phyloP scores from a whole-genome alignment of 2,113 vertebrate species.

The Myotis lucifugus region DNA sequence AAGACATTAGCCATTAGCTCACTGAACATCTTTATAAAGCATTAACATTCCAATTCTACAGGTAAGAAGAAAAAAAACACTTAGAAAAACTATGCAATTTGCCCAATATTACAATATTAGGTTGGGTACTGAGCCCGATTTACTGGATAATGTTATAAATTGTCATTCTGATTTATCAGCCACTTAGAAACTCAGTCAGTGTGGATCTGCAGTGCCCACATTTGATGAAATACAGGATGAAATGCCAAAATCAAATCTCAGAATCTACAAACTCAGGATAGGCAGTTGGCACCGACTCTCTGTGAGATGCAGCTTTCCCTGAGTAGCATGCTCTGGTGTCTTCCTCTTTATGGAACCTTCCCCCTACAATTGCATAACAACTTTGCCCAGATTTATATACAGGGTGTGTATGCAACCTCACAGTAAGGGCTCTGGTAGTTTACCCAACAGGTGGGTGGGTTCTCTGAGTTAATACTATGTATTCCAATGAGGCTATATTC shows the following conservation, averaged over 20 bases:
- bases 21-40: background rate
- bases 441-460: background rate
- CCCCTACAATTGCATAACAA: background rate
- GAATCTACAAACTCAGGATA: background rate
- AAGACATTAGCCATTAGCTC: background rate
- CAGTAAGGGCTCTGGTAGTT: background rate
- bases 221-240: background rate
- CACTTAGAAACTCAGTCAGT: background rate
- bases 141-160: background rate
- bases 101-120: background rate
- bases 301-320: background rate
- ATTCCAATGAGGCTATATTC: background rate
- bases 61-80: background rate
- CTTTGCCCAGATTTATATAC: background rate
- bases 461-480: background rate
- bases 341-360: background rate
- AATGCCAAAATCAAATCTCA: background rate
- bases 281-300: background rate
- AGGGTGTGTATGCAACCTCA: background rate
- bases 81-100: constrained; percentile 1
- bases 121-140: background rate
- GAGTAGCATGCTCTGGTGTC: background rate
- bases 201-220: background rate
- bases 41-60: background rate
- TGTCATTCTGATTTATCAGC: background rate